Conservation (phyloP, 35 echinoderm and acorn worm genomes). For the Patiria miniata region DNA sequence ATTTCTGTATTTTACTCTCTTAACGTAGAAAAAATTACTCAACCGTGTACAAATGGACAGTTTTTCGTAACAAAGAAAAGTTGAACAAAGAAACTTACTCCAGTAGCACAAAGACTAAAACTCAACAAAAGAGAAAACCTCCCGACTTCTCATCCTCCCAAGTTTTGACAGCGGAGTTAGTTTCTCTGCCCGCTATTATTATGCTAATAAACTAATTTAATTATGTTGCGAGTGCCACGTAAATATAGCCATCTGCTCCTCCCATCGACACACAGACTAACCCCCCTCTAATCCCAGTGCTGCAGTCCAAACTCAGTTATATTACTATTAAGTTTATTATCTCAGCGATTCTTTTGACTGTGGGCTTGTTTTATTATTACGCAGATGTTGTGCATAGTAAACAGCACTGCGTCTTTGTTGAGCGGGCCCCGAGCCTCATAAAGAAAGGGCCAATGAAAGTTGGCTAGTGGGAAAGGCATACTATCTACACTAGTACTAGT, state of each 20-base stretch:
- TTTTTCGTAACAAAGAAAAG: too few relatives aligned
- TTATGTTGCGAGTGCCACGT: background rate
- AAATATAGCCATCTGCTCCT: constrained; percentile 49
- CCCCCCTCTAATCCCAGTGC: constrained; percentile 34
- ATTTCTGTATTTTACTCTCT: too few relatives aligned
- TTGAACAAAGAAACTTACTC: too few relatives aligned
- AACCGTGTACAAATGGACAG: too few relatives aligned
- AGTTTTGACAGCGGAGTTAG: constrained; percentile 1
- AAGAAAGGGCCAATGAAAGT: constrained; percentile 30
- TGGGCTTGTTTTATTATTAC: constrained; percentile 59
- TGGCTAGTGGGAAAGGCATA: constrained; percentile 21
- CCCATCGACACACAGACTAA: background rate
- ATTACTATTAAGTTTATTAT: constrained; percentile 63
- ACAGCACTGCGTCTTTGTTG: constrained; percentile 22
- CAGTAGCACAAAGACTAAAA: too few relatives aligned
- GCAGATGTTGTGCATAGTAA: constrained; percentile 47
- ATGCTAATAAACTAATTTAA: constrained; percentile 21
- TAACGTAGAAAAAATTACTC: too few relatives aligned
- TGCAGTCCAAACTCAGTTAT: constrained; percentile 58
- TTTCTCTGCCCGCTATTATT: background rate
- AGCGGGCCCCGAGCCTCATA: constrained; percentile 20
- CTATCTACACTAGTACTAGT: background rate
- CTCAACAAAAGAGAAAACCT: too few relatives aligned
- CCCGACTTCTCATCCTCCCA: background rate
- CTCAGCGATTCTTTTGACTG: constrained; percentile 62